phyloP scores from a whole-genome alignment of 2,888 invertebrate genomes.

The Adineta ricciae region DNA sequence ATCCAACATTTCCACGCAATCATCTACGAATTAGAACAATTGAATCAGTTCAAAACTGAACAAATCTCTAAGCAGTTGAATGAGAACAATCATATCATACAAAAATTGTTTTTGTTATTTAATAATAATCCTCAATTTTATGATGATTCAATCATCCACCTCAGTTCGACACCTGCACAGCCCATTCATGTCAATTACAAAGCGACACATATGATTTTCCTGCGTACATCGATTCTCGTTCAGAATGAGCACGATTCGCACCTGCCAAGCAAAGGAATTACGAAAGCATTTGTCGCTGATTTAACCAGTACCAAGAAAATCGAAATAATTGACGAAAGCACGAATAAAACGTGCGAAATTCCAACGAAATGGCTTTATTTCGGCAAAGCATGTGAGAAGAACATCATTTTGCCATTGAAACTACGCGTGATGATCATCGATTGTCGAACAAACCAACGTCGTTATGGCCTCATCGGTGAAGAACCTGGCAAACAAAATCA shows the following conservation, averaged over 20 bases:
- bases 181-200: neutral
- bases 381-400: neutral
- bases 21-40: neutral
- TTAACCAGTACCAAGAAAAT: neutral
- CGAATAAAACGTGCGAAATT: neutral
- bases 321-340: neutral
- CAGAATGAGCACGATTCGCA: neutral
- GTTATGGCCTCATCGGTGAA: neutral
- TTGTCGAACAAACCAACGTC: neutral
- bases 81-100: neutral
- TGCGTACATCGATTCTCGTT: neutral
- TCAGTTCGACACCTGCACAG: neutral
- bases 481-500: neutral
- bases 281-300: neutral
- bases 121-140: neutral
- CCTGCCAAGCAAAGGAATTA: neutral
- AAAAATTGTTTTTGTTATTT: neutral
- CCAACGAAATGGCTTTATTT: neutral
- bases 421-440: neutral
- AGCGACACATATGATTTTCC: neutral
- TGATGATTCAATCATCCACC: neutral
- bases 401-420: neutral
- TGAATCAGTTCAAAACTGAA: neutral
- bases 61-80: neutral
- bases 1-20: neutral